phyloP scores from a whole-genome alignment of 2,888 invertebrate genomes.

The Boloria euphrosyne region DNA sequence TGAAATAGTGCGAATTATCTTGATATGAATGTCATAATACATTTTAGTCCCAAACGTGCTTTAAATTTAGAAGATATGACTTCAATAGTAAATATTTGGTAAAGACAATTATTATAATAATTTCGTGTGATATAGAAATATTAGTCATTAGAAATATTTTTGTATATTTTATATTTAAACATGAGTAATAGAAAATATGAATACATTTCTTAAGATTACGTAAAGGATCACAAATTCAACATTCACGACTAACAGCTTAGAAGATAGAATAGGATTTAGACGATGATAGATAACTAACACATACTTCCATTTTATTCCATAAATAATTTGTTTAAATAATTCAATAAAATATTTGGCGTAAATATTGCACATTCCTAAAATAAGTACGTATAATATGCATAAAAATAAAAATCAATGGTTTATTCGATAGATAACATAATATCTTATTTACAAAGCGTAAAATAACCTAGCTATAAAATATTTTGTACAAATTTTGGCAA shows the following conservation, averaged over 20 bases:
- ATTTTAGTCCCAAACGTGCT: slow-evolving; percentile 58
- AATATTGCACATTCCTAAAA: slow-evolving; percentile 16
- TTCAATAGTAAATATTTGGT: slow-evolving; percentile 61
- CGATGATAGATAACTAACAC: slow-evolving; percentile 31
- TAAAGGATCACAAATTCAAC: slow-evolving; percentile 74
- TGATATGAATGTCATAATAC: slow-evolving; percentile 68
- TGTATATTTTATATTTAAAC: slow-evolving; percentile 60
- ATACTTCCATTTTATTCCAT: slow-evolving; percentile 26
- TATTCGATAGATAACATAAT: slow-evolving; percentile 37
- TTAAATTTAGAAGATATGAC: slow-evolving; percentile 65
- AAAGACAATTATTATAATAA: slow-evolving; percentile 52
- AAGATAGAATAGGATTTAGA: slow-evolving; percentile 36
- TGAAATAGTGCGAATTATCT: slow-evolving; percentile 69
- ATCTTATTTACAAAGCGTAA: slow-evolving; percentile 57
- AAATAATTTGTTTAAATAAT: slow-evolving; percentile 25
- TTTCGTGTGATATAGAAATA: slow-evolving; percentile 36
- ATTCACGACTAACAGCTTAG: slow-evolving; percentile 52
- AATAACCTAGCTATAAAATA: slow-evolving; percentile 45
- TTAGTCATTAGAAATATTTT: slow-evolving; percentile 59
- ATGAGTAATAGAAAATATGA: slow-evolving; percentile 77
- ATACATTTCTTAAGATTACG: slow-evolving; percentile 75
- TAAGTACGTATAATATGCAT: slow-evolving; percentile 6
- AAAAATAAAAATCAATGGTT: slow-evolving; percentile 4
- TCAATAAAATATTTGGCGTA: slow-evolving; percentile 28
- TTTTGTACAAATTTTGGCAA: slow-evolving; percentile 62